phyloP scores from a whole-genome alignment of 2,797 vertebrate genomes.

The Pangasius mekongensis region DNA sequence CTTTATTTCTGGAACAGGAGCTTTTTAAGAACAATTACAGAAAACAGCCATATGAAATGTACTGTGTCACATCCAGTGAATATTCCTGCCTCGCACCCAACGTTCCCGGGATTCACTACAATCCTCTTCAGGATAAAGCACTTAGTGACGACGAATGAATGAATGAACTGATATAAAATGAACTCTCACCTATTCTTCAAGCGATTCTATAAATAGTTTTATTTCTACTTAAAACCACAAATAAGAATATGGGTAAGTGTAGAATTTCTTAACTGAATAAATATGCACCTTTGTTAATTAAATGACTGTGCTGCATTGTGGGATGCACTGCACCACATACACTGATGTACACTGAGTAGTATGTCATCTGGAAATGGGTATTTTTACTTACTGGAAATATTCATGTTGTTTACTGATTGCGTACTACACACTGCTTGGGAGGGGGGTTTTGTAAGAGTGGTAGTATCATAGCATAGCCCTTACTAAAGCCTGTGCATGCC shows the following conservation, averaged over 20 bases:
- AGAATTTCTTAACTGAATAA: background rate
- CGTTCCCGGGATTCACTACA: background rate
- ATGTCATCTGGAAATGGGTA: background rate
- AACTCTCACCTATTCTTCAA: background rate
- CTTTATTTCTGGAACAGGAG: background rate
- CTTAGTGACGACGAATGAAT: background rate
- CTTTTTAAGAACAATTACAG: background rate
- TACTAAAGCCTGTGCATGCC: background rate
- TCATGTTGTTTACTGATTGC: background rate
- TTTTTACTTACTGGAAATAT: conserved; percentile 1
- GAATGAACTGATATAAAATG: background rate
- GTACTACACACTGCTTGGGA: background rate
- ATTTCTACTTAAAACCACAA: background rate
- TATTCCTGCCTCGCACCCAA: background rate
- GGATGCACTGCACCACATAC: background rate
- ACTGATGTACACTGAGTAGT: too few relatives aligned
- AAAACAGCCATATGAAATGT: background rate
- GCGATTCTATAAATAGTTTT: background rate
- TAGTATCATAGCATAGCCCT: background rate
- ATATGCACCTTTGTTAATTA: background rate
- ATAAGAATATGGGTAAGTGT: background rate
- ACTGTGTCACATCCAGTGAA: background rate
- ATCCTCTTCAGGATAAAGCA: background rate
- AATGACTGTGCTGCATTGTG: background rate
- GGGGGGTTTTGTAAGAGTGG: background rate